Percentiles rank a stretch among this genome's conserved stretches.
Conservation (phyloP, 2,113 vertebrate species). For the Hemiprocne comata region DNA sequence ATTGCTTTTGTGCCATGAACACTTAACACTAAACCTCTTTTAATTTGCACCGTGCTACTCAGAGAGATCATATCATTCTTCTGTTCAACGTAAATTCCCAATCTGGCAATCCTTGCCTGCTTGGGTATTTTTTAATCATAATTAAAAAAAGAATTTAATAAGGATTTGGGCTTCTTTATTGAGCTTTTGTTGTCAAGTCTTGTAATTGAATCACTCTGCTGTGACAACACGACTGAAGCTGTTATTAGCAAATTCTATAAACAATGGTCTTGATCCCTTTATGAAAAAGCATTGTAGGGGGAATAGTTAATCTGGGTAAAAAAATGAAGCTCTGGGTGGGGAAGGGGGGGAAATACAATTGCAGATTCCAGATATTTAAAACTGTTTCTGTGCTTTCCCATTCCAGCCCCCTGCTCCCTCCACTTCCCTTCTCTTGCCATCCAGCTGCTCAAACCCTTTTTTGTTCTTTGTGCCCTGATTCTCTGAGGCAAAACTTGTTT, state of each 20-base stretch:
- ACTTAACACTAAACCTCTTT: slow-evolving; percentile 86
- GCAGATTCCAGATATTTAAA: slow-evolving; percentile 57
- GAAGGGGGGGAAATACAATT: slow-evolving; percentile 26
- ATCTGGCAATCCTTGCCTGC: slow-evolving; percentile 65
- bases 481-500: slow-evolving; percentile 8
- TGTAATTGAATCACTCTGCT: slow-evolving; percentile 64
- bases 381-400: slow-evolving; percentile 7
- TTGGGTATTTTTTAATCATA: slow-evolving; percentile 51
- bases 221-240: slow-evolving; percentile 38
- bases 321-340: not conserved
- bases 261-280: slow-evolving; percentile 63
- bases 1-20: slow-evolving; percentile 83
- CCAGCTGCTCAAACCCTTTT: slow-evolving; percentile 48
- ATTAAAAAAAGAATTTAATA: slow-evolving; percentile 64
- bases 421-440: not conserved
- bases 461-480: slow-evolving; percentile 32
- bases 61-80: slow-evolving; percentile 77
- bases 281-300: slow-evolving; percentile 74
- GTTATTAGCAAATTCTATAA: slow-evolving; percentile 63
- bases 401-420: slow-evolving; percentile 7
- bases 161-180: slow-evolving; percentile 65
- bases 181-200: slow-evolving; percentile 58
- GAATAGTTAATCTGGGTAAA: slow-evolving; percentile 58
- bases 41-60: slow-evolving; percentile 86
- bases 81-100: slow-evolving; percentile 71